phyloP scores from a whole-genome alignment of 2,888 invertebrate genomes.

The Pollenia labialis region DNA sequence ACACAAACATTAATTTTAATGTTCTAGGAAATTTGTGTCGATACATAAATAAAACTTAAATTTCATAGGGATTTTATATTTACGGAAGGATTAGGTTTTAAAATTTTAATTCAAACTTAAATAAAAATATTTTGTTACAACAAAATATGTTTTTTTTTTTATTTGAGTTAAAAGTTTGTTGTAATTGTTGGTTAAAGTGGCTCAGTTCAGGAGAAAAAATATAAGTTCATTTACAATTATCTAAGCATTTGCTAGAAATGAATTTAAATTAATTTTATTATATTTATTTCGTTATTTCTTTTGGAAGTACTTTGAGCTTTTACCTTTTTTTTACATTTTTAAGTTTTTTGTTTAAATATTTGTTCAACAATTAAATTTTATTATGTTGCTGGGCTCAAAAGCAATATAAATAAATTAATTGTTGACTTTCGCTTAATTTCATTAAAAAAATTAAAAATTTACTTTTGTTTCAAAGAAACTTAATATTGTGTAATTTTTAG shows the following conservation, averaged over 20 bases:
- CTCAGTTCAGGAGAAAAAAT: too few relatives aligned
- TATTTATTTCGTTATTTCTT: background rate
- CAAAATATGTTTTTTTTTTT: background rate
- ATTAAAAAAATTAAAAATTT: too few relatives aligned
- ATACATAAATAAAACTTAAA: too few relatives aligned
- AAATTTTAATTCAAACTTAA: too few relatives aligned
- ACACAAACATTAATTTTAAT: too few relatives aligned
- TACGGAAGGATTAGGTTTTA: too few relatives aligned
- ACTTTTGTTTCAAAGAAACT: too few relatives aligned
- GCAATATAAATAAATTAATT: constrained; percentile 79
- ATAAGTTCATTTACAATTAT: too few relatives aligned
- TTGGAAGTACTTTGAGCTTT: constrained; percentile 49
- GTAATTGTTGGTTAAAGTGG: background rate
- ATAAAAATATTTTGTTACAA: too few relatives aligned
- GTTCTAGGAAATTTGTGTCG: too few relatives aligned
- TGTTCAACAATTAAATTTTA: constrained; percentile 77
- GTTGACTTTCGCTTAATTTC: constrained; percentile 5
- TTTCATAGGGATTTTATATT: background rate
- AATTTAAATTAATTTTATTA: constrained; percentile 7
- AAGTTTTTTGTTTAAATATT: background rate
- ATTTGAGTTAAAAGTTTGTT: constrained; percentile 20
- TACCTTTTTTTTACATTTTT: constrained; percentile 20
- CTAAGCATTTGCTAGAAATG: too few relatives aligned
- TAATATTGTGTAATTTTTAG: too few relatives aligned
- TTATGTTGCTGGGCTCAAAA: constrained; percentile 80